A percentile compares a stretch with the other conserved stretches of the same genome.
Evolutionary conservation across 2,113 vertebrate species (phyloP).

Genomic region (Ctenomys sociabilis): DNA sequence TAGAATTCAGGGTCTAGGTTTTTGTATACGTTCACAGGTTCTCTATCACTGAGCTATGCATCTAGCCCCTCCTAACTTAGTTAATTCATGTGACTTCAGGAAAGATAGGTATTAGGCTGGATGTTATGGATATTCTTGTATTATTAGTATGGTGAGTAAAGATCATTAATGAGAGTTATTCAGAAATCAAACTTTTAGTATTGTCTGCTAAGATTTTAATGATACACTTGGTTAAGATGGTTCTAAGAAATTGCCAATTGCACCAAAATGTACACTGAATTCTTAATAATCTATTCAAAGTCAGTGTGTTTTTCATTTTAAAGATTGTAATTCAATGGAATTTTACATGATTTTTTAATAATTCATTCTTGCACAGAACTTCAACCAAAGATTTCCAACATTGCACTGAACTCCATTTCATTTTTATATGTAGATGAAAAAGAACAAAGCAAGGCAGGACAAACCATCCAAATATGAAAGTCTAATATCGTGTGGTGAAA

Average conservation of each 20-base stretch:
- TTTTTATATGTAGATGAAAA: neutral
- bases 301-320: constrained; percentile 30
- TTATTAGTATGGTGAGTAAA: neutral
- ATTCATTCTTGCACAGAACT: constrained; percentile 44
- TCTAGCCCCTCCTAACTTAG: neutral
- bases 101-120: constrained; percentile 11
- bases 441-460: neutral
- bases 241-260: neutral
- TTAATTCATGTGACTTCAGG: constrained; percentile 46
- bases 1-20: neutral
- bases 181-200: neutral
- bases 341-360: constrained; percentile 31
- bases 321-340: constrained; percentile 2
- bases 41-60: neutral
- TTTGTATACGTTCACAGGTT: neutral
- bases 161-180: neutral
- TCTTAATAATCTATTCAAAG: neutral
- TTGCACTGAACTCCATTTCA: constrained; percentile 36
- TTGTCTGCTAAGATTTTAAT: neutral
- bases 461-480: neutral
- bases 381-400: constrained; percentile 16
- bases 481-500: neutral
- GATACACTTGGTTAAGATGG: neutral
- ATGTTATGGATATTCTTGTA: rapidly evolving
- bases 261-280: neutral